Evolutionary conservation across 2,797 vertebrate species (phyloP).

Genomic region (Bovichtus variegatus): DNA sequence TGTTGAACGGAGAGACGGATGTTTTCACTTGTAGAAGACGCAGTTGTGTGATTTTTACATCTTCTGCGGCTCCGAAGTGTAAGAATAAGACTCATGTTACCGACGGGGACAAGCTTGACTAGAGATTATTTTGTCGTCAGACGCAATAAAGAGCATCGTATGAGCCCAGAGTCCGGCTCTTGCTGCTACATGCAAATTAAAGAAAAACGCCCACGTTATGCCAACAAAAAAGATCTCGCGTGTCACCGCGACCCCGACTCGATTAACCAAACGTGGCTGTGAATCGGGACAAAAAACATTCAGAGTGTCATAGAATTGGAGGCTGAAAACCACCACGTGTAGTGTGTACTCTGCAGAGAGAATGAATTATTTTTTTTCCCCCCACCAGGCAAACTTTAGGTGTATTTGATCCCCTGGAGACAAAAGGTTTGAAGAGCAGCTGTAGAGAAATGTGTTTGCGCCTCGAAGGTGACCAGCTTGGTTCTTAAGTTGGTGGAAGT

Average conservation of each 20-base stretch:
- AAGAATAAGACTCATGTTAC: constrained; percentile 34
- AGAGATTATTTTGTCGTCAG: constrained; percentile 63
- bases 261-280: constrained; percentile 33
- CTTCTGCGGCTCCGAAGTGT: constrained; percentile 46
- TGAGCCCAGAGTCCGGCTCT: constrained; percentile 29
- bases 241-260: not conserved
- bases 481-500: constrained; percentile 2
- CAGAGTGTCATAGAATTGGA: constrained; percentile 20
- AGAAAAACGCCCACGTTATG: not conserved
- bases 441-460: not conserved
- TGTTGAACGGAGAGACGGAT: constrained; percentile 4
- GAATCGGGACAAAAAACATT: constrained; percentile 28
- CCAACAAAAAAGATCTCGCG: constrained; percentile 32
- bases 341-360: constrained; percentile 50
- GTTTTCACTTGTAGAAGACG: constrained; percentile 19
- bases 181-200: constrained; percentile 56
- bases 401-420: constrained; percentile 13
- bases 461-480: not conserved
- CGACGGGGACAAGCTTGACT: constrained; percentile 36
- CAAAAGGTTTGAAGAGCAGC: constrained; percentile 6
- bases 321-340: constrained; percentile 32
- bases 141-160: constrained; percentile 39
- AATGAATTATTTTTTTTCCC: not conserved
- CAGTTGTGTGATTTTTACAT: not conserved
- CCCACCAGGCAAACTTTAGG: constrained; percentile 19